Conservation (phyloP, 2,888 invertebrate species). For the Leptopilina myrica region DNA sequence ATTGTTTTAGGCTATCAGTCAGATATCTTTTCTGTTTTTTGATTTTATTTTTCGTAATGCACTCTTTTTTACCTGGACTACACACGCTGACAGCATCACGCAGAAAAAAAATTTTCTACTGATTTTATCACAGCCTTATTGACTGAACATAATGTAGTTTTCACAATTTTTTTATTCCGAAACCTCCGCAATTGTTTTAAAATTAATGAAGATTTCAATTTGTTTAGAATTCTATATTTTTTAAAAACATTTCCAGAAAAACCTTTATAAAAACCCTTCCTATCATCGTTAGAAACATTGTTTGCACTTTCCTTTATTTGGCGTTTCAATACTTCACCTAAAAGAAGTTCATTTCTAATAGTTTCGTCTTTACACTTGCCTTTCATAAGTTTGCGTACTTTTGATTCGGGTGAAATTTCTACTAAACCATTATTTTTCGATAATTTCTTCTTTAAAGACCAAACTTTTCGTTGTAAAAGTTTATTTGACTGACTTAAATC, state of each 20-base stretch:
- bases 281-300: neutral
- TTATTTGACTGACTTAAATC: neutral
- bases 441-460: no score
- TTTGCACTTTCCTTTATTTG: neutral
- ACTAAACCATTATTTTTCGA: no score
- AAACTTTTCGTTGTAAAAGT: neutral
- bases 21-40: neutral
- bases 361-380: neutral
- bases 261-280: neutral
- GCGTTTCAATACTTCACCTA: neutral
- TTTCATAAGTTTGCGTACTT: no score
- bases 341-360: neutral
- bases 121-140: neutral
- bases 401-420: no score
- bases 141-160: neutral
- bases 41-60: neutral
- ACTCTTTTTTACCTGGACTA: neutral
- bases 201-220: neutral
- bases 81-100: neutral
- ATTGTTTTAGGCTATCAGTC: constrained; percentile 1
- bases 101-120: constrained; percentile 1
- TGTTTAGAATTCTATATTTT: constrained; percentile 4
- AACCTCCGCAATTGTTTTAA: constrained; percentile 14
- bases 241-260: neutral
- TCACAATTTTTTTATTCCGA: neutral